Base-by-base conservation (phyloP, 2,797 vertebrate genomes). In the Phrynocephalus guinanensis region DNA sequence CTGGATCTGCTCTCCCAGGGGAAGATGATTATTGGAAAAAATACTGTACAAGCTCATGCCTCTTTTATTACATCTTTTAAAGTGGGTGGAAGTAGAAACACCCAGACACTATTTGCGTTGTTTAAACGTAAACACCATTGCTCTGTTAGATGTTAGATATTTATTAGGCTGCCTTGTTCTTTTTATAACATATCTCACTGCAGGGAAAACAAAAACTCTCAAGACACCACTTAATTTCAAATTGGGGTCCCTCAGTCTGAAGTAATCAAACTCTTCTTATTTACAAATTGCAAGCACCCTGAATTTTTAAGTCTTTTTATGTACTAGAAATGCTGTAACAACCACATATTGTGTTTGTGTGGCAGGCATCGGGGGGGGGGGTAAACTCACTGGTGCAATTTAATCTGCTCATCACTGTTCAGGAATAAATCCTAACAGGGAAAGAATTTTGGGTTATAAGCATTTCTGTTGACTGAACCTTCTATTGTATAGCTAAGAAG, bases 141-240 rank as follows among this genome's bases (percentile, higher is more conserved):
- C 28, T 90, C 77, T 75, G 1, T 72, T 90, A 79, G 52, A 50
- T 88, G 73, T 90, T 15, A 52, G 13, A 30, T 73, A 60, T 79
- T 72, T 79, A 26, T 70, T 30, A 67, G 86, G 60, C 11, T 63
- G 22, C 44, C 48, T 82, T n/a, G 1, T 80, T 72, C 68, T 24
- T 86, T 83, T 68, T 60, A 52, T 30, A 77, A 67, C 67, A 26
- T 8, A 72, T 24, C 72, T n/a, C 60, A 48, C 80, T 48, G 50
- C 76, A 70, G 48, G n/a, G 85, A 86, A 75, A 9, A 76, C 72
- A n/a, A 75, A 79, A 73, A 87, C 48, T 87, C 52, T 87, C 66
- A 87, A 71, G 60, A 63, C 22, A 20, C 7, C 18, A 68, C 83
- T 90, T 91, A 90, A 91, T 63, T 86, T 93, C 33, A n/a, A 48